Base-by-base conservation (phyloP, 2,888 invertebrate genomes). In the Bellardia bayeri region DNA sequence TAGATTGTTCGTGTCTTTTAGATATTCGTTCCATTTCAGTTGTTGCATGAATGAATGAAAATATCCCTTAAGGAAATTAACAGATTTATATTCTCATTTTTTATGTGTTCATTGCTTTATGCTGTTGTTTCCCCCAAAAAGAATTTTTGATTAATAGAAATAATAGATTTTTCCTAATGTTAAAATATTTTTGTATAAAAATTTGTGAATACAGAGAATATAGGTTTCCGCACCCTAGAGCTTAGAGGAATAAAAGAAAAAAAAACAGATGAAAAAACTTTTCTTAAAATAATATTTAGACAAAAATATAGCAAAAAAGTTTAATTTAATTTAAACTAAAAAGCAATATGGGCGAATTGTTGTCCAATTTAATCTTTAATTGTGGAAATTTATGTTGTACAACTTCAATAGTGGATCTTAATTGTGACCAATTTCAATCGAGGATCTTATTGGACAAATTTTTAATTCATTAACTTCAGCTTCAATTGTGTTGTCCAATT, bases 101-200 rank as follows among this genome's bases (percentile, higher is more conserved):
- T 11, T 37, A 13, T 13, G 4, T 58, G 37, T 6, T 69, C 23
- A 23, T 23, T 23, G 49, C 66, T 66, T 0, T 37, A 63, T 71
- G 23, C 58, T 56, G 33, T 42, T 56, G 11, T 16, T 16, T 30
- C 45, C 6, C 33, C 45, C 37, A 63, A 82, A 75, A 37, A 61
- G 82, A 82, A 76, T 82, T 69, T 61, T 69, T 76, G 51, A 82
- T 82, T 69, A 82, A 82, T 51, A 58, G 40, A 75, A 68, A 82
- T 82, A 71, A 40, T 56, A 66, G 56, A 72, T 42, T 16, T 63
- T 71, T 40, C 8, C 9, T 45, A 16, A 42, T 74, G 23, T 58
- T 37, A 13, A 56, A 42, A 61, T 40, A 61, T 30, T n/a, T 42
- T 66, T 45, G 37, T 2, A 71, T 9, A 51, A 3, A 49, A 69